Conservation (phyloP, 2,113 vertebrate genomes). For the Cololabis saira region DNA sequence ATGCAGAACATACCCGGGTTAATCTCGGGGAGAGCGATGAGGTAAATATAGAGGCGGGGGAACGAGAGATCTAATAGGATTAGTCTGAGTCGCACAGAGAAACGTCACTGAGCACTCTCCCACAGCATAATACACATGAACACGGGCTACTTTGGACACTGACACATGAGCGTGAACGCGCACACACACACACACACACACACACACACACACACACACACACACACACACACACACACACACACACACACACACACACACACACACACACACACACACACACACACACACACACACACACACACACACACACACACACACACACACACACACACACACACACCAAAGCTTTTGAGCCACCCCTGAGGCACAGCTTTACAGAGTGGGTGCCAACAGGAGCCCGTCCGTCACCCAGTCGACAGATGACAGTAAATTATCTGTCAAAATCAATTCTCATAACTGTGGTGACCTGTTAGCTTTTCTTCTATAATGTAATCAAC, state of each 20-base stretch:
- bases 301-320: background rate
- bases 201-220: conserved; percentile 3
- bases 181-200: background rate
- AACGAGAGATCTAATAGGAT: conserved; percentile 67
- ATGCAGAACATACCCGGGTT: conserved; percentile 54
- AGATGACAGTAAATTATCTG: conserved; percentile 3
- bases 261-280: background rate
- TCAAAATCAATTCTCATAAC: background rate
- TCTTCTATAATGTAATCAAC: no score
- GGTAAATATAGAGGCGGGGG: conserved; percentile 70
- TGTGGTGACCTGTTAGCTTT: background rate
- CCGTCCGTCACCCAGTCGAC: background rate
- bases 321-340: background rate
- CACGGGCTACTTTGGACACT: conserved; percentile 5
- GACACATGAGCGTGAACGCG: conserved; percentile 4
- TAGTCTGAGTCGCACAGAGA: conserved; percentile 67
- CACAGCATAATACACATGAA: conserved; percentile 2
- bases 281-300: conserved; percentile 1
- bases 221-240: background rate
- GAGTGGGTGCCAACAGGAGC: background rate
- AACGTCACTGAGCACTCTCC: conserved; percentile 29
- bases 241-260: background rate
- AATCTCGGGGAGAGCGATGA: conserved; percentile 62
- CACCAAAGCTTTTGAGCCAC: background rate
- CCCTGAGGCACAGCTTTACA: background rate